These are phyloP conservation scores for Brachypalpus laphriformis DNA, from an alignment of 2,888 invertebrate species.

Conservation along the genomic window DNA sequence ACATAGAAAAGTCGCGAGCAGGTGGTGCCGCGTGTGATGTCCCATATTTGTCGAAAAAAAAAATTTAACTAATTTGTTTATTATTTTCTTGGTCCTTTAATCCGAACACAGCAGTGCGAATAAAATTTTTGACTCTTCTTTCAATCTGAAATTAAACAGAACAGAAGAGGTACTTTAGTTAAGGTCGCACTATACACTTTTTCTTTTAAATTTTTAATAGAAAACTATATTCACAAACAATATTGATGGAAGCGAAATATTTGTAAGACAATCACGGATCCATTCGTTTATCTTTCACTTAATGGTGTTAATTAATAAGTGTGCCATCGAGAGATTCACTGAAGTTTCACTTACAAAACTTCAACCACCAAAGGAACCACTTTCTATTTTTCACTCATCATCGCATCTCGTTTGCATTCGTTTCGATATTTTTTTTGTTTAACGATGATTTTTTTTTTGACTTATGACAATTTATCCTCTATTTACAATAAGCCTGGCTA, in stretches of 20 bases:
- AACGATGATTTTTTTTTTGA: constrained; percentile 1
- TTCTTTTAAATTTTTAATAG: background rate
- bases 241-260: background rate
- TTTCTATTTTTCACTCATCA: constrained; percentile 80
- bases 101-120: constrained; percentile 53
- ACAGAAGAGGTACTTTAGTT: constrained; percentile 43
- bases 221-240: constrained; percentile 24
- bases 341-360: constrained; percentile 74
- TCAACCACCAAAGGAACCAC: constrained; percentile 78
- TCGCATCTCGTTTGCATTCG: constrained; percentile 61
- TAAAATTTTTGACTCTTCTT: constrained; percentile 21
- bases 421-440: background rate
- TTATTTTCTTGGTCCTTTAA: constrained; percentile 42
- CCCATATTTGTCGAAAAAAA: constrained; percentile 79
- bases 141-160: constrained; percentile 64
- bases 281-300: constrained; percentile 45
- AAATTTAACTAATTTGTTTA: constrained; percentile 46
- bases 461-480: constrained; percentile 16
- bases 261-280: constrained; percentile 15
- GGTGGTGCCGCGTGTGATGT: constrained; percentile 80
- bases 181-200: constrained; percentile 12
- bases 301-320: constrained; percentile 74
- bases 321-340: constrained; percentile 68
- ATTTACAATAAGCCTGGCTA: constrained; percentile 36
- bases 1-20: constrained; percentile 81